Conservation (phyloP, 2,888 invertebrate genomes). For the Leucophenga maculata region DNA sequence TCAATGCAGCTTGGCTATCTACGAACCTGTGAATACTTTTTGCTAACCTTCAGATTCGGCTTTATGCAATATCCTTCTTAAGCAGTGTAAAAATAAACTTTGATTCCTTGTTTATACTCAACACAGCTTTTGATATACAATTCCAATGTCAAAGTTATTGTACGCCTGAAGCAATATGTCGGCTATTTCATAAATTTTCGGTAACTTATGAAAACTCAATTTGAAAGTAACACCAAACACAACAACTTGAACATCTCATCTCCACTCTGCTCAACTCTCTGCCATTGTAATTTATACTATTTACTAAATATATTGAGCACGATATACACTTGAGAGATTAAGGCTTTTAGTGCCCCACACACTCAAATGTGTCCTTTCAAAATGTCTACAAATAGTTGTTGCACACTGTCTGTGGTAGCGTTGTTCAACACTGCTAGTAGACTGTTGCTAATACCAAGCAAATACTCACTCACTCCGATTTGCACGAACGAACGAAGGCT, state of each 20-base stretch:
- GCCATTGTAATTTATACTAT: neutral
- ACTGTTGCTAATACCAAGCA: neutral
- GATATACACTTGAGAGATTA: neutral
- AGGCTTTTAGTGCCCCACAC: neutral
- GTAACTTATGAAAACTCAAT: slow-evolving; percentile 29
- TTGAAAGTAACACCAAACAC: slow-evolving; percentile 22
- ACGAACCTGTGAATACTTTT: no score
- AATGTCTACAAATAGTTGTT: neutral
- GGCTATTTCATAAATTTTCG: slow-evolving; percentile 31
- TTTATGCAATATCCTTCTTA: no score
- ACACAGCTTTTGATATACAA: no score
- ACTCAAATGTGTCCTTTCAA: neutral
- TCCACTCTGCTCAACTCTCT: neutral
- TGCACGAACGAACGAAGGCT: neutral
- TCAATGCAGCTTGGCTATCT: no score
- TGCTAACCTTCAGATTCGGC: no score
- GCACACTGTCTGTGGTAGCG: neutral
- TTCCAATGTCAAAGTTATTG: slow-evolving; percentile 3
- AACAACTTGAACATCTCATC: neutral
- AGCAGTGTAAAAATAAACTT: no score
- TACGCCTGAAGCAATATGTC: slow-evolving; percentile 6
- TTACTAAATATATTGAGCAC: no score
- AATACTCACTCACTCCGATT: neutral
- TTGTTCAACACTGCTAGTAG: neutral
- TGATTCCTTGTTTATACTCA: no score